Percentiles rank a stretch among this genome's conserved stretches.
These are phyloP conservation scores for Tenthredo amoena DNA, from an alignment of 2,888 invertebrate genomes.

Conservation along the genomic window DNA sequence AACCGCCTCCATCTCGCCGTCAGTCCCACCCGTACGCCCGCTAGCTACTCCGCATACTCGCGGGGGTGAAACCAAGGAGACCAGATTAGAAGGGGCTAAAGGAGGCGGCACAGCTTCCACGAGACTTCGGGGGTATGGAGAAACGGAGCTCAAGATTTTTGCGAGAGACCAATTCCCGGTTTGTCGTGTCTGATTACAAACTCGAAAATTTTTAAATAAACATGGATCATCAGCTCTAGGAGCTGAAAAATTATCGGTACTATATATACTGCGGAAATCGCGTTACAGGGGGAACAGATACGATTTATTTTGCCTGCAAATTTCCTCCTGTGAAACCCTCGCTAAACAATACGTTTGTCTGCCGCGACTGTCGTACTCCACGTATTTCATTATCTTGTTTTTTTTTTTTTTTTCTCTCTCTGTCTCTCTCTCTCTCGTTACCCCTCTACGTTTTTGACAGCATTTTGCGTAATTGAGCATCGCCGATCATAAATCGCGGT, in stretches of 20 bases:
- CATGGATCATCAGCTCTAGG: not conserved
- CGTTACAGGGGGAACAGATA: not conserved
- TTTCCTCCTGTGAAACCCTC: not conserved
- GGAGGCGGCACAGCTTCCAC: conserved; percentile 61
- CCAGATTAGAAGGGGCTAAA: conserved; percentile 74
- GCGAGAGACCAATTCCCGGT: conserved; percentile 7
- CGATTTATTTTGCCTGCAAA: not conserved
- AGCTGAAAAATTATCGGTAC: not conserved
- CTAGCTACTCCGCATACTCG: conserved; percentile 59
- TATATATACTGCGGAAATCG: not conserved
- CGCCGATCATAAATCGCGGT: conserved; percentile 70
- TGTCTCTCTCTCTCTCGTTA: no score
- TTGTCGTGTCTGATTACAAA: not conserved
- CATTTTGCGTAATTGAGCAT: conserved; percentile 75
- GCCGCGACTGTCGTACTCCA: not conserved
- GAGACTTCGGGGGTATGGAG: conserved; percentile 33
- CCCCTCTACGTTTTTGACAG: conserved; percentile 64
- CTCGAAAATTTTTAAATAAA: conserved; percentile 58
- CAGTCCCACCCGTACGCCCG: conserved; percentile 54
- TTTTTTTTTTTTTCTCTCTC: not conserved
- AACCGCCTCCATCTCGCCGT: conserved; percentile 62
- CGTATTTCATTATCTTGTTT: not conserved
- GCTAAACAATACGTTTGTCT: conserved; percentile 34
- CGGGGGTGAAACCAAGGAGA: conserved; percentile 77
- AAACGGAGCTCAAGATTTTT: conserved; percentile 55